Evolutionary conservation across 2,888 invertebrate genomes (phyloP).

Genomic region (Molanna angustata): DNA sequence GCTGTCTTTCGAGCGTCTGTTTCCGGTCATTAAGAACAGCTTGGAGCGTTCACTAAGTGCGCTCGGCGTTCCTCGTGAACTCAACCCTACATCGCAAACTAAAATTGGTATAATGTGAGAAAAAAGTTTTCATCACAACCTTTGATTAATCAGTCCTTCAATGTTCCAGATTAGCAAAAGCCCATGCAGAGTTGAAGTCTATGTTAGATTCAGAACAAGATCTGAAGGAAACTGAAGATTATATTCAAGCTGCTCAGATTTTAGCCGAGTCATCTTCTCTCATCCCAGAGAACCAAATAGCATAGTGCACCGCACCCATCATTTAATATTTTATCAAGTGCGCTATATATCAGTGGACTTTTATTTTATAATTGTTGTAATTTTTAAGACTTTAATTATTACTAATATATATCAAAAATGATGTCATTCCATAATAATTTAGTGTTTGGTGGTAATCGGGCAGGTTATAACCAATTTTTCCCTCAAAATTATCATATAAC

Average conservation of each 20-base stretch:
- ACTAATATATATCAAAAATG: not conserved
- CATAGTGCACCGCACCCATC: too few species aligned
- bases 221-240: conserved; percentile 72
- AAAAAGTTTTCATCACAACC: too few species aligned
- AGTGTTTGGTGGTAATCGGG: not conserved
- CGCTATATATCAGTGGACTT: not conserved
- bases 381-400: conserved; percentile 3
- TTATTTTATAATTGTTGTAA: not conserved
- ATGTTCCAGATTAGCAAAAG: conserved; percentile 67
- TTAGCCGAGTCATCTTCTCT: conserved; percentile 66
- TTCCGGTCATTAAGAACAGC: too few species aligned
- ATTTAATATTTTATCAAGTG: too few species aligned
- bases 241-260: conserved; percentile 62
- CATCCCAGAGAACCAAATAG: conserved; percentile 43
- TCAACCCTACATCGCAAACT: too few species aligned
- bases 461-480: not conserved
- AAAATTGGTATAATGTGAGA: too few species aligned
- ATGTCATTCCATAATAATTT: conserved; percentile 19
- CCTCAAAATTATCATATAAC: not conserved
- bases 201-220: conserved; percentile 73
- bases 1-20: too few species aligned
- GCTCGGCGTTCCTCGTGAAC: too few species aligned
- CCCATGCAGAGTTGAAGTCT: conserved; percentile 71
- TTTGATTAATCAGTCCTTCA: too few species aligned
- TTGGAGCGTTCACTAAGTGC: too few species aligned